These are phyloP conservation scores for Ectobius pallidus DNA, from an alignment of 2,888 invertebrate genomes.

Conservation along the genomic window DNA sequence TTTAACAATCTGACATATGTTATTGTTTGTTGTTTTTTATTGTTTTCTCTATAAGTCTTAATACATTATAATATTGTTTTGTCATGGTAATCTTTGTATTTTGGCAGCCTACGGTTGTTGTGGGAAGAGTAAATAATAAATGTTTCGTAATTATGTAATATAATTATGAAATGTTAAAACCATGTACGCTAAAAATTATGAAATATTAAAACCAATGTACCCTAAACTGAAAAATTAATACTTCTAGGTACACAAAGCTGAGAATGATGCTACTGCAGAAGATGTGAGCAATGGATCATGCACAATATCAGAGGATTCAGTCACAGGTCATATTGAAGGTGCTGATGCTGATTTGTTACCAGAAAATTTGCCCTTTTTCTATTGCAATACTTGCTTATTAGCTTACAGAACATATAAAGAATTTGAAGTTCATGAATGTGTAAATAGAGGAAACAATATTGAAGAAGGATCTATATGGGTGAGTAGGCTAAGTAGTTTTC, in stretches of 20 bases:
- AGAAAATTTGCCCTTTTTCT: conserved; percentile 40
- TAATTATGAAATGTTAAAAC: too few species aligned
- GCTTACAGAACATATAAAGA: conserved; percentile 31
- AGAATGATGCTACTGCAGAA: not conserved
- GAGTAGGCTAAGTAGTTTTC: too few species aligned
- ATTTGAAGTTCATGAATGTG: conserved; percentile 34
- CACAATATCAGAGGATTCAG: not conserved
- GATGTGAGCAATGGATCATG: not conserved
- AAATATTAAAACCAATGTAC: too few species aligned
- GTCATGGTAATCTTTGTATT: too few species aligned
- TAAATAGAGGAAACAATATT: not conserved
- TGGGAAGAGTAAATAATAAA: too few species aligned
- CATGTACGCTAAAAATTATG: too few species aligned
- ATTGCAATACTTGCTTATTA: conserved; percentile 31
- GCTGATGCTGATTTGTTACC: conserved; percentile 1
- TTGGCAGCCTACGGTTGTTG: too few species aligned
- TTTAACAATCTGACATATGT: too few species aligned
- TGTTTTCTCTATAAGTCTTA: too few species aligned
- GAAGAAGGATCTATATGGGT: conserved; percentile 4
- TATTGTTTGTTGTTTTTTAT: too few species aligned
- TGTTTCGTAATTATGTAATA: too few species aligned
- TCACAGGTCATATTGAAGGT: not conserved
- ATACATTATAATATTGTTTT: too few species aligned
- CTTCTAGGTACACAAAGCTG: not conserved
- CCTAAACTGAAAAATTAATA: not conserved